Conservation (phyloP, 2,888 invertebrate genomes). For the Ctenicera cuprea region DNA sequence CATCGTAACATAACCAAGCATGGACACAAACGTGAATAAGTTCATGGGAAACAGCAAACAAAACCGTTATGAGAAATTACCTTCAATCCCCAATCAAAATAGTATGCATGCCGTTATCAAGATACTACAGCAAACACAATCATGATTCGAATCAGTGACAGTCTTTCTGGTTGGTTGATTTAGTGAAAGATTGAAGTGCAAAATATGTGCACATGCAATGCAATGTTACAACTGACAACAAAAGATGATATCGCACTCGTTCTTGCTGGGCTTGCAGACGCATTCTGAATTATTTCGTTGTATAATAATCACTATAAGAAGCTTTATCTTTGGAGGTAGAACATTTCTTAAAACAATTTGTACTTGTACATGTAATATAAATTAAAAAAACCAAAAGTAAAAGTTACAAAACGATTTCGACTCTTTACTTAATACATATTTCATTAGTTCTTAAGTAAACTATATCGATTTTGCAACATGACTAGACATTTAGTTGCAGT, state of each 20-base stretch:
- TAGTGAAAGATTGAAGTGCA: conserved; percentile 38
- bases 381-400: too few relatives aligned
- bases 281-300: conserved; percentile 12
- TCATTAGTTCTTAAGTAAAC: conserved; percentile 13
- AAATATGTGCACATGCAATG: conserved; percentile 36
- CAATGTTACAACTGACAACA: conserved; percentile 25
- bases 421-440: background rate
- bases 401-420: background rate
- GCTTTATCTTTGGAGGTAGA: background rate
- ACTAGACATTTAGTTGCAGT: conserved; percentile 35
- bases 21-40: conserved; percentile 4
- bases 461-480: conserved; percentile 29
- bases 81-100: conserved; percentile 18
- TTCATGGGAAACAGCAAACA: conserved; percentile 14
- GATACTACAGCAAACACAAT: conserved; percentile 25
- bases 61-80: conserved; percentile 23
- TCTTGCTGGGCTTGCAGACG: background rate
- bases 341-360: too few relatives aligned
- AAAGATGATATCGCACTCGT: conserved; percentile 33
- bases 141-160: conserved; percentile 39
- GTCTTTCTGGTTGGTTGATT: conserved; percentile 36
- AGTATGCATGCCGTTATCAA: conserved; percentile 27
- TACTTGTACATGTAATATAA: too few relatives aligned
- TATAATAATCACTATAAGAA: background rate
- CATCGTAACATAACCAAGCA: background rate